Evolutionary conservation across 2,888 invertebrate species (phyloP).

Genomic region (Pristionchus mayeri): DNA sequence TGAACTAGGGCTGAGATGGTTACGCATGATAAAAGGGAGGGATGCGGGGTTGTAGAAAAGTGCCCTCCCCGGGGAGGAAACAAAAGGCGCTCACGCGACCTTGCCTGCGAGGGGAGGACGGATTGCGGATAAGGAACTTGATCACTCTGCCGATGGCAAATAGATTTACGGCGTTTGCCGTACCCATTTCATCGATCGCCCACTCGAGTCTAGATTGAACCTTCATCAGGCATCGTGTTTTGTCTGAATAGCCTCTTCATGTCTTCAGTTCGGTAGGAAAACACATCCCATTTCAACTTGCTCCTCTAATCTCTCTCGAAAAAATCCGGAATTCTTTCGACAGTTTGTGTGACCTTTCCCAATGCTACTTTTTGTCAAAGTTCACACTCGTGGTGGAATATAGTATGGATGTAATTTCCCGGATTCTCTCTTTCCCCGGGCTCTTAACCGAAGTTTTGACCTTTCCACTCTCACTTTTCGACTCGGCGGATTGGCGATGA

Average conservation of each 20-base stretch:
- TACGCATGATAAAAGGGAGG: not conserved
- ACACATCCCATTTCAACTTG: not conserved
- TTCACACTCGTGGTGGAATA: no score
- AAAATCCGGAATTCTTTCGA: not conserved
- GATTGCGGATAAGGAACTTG: not conserved
- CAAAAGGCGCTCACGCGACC: not conserved
- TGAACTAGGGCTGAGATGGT: not conserved
- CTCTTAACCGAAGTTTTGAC: no score
- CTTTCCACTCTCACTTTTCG: not conserved
- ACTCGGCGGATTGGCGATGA: not conserved
- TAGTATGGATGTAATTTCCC: no score
- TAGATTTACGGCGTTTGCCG: constrained; percentile 1
- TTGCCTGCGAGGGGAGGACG: not conserved
- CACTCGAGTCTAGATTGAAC: no score
- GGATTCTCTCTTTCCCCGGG: no score
- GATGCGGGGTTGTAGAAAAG: not conserved
- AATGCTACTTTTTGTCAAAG: no score
- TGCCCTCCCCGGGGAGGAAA: not conserved
- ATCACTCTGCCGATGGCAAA: not conserved
- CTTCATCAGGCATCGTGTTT: no score
- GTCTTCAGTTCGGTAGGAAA: no score
- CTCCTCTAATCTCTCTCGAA: not conserved
- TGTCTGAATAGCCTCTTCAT: no score
- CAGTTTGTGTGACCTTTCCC: not conserved
- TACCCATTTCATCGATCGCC: not conserved